Base-by-base conservation (phyloP, 2,113 vertebrate species). In the Romanogobio albipinnatus region DNA sequence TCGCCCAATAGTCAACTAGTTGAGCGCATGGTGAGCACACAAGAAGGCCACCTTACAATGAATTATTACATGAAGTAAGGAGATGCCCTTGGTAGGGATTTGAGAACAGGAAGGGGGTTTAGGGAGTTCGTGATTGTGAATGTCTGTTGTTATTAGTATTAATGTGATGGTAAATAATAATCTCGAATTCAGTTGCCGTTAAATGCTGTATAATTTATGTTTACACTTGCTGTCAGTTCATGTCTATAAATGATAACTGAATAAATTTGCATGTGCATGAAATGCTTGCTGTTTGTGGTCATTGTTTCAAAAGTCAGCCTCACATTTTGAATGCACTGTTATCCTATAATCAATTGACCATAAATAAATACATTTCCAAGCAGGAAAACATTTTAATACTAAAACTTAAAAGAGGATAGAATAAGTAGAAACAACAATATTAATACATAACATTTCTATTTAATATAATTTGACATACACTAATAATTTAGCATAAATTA, bases 251-350 rank as follows among this genome's bases (percentile, higher is more conserved):
- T 17, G 70, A 81, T 88, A 83, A 82, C 85, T 77, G 26, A 94
- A 93, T 94, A 94, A 94, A 94, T 88, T 88, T 87, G 93, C 93
- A 94, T 93, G 93, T 92, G 93, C 94, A 94, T 92, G 93, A 88
- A 88, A 51, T 47, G 0, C 51, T 74, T 85, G 80, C 47, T 85
- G 43, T 71, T 45, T 76, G 56, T 56, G 15, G 36, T 78, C 15
- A 64, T 75, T 51, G 19, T 15, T 74, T 74, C 1, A 24, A 11
- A 58, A 15, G 33, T 17, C 33, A 19, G 29, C 3, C 33, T 39
- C 9, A 22, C 66, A 70, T 33, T n/a, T 29, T 76, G n/a, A 76
- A 76, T 51, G 24, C 14, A 53, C 64, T 19, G 29, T 36, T 68
- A 19, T 39, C 15, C 9, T 36, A 36, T 36, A 36, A 36, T 15